These are phyloP conservation scores for Carollia perspicillata DNA, from an alignment of 2,113 vertebrate species.

Conservation along the genomic window DNA sequence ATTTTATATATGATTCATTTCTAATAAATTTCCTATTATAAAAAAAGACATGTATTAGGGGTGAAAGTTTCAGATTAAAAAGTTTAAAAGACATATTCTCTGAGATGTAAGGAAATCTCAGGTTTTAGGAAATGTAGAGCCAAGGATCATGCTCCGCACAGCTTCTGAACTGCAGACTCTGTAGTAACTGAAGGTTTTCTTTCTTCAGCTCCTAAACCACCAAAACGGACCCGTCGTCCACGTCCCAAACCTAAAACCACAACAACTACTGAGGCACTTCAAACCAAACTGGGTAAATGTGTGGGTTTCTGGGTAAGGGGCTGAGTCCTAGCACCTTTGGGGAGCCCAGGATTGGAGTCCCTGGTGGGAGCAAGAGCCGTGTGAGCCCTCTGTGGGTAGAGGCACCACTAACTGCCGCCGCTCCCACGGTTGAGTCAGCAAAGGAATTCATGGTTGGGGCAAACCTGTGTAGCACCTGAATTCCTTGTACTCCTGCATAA, in stretches of 20 bases:
- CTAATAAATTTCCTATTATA: not conserved
- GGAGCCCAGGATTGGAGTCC: not conserved
- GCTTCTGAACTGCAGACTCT: not conserved
- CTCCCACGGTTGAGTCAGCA: not conserved
- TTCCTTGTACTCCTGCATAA: not conserved
- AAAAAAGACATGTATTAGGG: not conserved
- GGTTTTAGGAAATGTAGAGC: not conserved
- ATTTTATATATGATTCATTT: not conserved
- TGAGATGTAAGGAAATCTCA: not conserved
- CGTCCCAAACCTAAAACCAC: conserved; percentile 75
- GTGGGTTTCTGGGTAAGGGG: conserved; percentile 23
- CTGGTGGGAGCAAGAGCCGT: not conserved
- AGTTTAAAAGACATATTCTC: not conserved
- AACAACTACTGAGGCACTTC: conserved; percentile 69
- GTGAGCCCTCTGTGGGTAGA: not conserved
- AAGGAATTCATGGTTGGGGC: not conserved
- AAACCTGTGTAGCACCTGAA: not conserved
- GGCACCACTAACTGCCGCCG: no score
- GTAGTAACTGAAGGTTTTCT: conserved; percentile 65
- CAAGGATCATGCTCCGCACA: not conserved
- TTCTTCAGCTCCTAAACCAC: conserved; percentile 77
- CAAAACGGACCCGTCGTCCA: conserved; percentile 62
- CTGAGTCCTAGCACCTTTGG: not conserved
- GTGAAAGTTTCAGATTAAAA: not conserved
- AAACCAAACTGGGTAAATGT: conserved; percentile 80